Evolutionary conservation across 2,113 vertebrate species (phyloP).

Genomic region (Zosterops japonicus): DNA sequence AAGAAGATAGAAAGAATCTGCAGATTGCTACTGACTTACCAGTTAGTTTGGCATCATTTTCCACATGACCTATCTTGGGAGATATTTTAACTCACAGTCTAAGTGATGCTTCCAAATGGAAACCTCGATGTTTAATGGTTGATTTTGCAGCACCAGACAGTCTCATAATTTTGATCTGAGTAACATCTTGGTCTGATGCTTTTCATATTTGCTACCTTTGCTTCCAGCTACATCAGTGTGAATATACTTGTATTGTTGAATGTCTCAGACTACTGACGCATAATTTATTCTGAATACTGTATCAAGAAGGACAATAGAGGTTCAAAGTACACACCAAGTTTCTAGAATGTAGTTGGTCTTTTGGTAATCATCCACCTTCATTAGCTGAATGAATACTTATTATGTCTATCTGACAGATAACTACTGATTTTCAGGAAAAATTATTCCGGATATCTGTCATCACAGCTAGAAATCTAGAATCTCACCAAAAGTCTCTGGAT

Average conservation of each 20-base stretch:
- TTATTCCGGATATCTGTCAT: neutral
- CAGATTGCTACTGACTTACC: constrained; percentile 16
- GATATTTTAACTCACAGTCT: constrained; percentile 8
- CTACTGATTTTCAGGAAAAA: neutral
- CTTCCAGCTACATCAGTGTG: neutral
- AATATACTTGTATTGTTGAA: neutral
- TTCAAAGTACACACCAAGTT: neutral
- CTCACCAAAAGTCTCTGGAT: neutral
- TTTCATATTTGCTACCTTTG: neutral
- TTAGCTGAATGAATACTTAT: neutral
- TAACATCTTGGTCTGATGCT: neutral
- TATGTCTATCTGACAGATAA: neutral
- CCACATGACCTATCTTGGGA: constrained; percentile 27
- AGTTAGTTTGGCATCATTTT: constrained; percentile 32
- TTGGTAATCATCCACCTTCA: neutral
- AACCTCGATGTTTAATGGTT: neutral
- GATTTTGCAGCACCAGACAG: neutral
- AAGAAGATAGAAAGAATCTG: constrained; percentile 3
- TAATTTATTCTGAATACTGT: neutral
- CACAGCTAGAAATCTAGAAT: neutral
- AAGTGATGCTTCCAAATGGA: neutral
- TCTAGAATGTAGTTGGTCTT: neutral
- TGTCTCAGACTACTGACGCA: neutral
- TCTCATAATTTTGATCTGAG: neutral
- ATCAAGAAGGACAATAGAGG: neutral